A percentile compares a stretch with the other conserved stretches of the same genome.
phyloP scores from a whole-genome alignment of 1,140 invertebrate genomes.

The Atta texana region DNA sequence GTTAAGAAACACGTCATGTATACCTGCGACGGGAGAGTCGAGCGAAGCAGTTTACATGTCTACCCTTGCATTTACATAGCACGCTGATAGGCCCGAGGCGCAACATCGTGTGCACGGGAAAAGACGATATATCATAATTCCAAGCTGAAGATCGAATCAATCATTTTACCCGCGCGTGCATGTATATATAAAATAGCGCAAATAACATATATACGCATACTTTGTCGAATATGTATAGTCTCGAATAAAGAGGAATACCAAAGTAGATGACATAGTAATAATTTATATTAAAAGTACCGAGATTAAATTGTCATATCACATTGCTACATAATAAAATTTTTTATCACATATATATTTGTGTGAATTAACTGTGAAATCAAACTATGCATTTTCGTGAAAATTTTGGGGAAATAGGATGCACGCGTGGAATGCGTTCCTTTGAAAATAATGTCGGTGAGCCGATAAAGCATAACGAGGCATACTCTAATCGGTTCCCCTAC shows the following conservation, averaged over 20 bases:
- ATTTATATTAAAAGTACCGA: not conserved
- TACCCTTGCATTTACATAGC: slow-evolving; percentile 57
- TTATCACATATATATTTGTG: not conserved
- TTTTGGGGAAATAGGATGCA: not conserved
- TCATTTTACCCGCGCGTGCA: slow-evolving; percentile 11
- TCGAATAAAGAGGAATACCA: not conserved
- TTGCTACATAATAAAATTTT: not conserved
- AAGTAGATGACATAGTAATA: slow-evolving; percentile 2
- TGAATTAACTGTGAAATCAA: slow-evolving; percentile 14
- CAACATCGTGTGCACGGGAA: slow-evolving; percentile 60
- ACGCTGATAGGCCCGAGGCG: slow-evolving; percentile 45
- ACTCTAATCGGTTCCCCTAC: slow-evolving; percentile 73
- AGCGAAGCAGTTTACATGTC: slow-evolving; percentile 29
- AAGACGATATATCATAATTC: slow-evolving; percentile 74
- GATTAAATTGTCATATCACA: not conserved
- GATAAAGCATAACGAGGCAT: slow-evolving; percentile 80
- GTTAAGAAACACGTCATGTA: slow-evolving; percentile 70
- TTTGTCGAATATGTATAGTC: not conserved
- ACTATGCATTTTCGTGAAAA: not conserved
- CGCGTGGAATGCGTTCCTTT: not conserved
- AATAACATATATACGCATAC: not conserved
- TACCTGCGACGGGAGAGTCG: slow-evolving; percentile 64
- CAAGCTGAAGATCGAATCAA: slow-evolving; percentile 62
- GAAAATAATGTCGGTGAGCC: slow-evolving; percentile 72
- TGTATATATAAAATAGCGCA: slow-evolving; percentile 1